Evolutionary conservation across 2,797 vertebrate species (phyloP), one percentile per base, ranked within the genome.

Genomic region (Antennarius maculatus): DNA sequence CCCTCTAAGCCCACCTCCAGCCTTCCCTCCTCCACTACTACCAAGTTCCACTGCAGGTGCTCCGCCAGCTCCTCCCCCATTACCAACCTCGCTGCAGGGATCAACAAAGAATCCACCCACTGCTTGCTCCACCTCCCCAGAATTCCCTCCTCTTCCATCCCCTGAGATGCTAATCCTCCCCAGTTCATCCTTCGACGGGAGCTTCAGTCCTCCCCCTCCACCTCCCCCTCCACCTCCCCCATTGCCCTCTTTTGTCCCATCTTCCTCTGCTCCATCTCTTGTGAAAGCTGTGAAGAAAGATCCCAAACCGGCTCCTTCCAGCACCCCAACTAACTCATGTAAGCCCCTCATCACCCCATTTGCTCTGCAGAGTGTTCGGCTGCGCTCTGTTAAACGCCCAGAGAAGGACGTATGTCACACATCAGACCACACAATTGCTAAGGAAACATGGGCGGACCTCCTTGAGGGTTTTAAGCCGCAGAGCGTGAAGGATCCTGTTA

Each of bases 341-440:
- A 92, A 95, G 90, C 97, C 95, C 45, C 89, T 98, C 46, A 94
- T 99, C 76, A 98, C 98, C 39, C 89, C 96, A 0, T 94, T 96
- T 64, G 95, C 93, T 0, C 88, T 99, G 61, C 96, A 96, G 89
- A 97, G 92, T 79, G 94, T 99, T 52, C 97, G 96, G 76, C 88
- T 99, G 72, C 95, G 95, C 74, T 96, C 96, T 0, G 94, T 97
- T 73, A 96, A 88, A 79, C 93, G 87, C 69, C 59, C 56, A 2
- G 86, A 90, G 29, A 88, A 84, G 48, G 61, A 85, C 52, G 58
- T 83, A 16, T 91, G 91, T 14, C 76, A 70, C 31, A 81, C 87
- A 9, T 76, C 61, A 7, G 75, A 87, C 16, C 28, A 60, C 37
- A 78, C 60, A 52, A 68, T 63, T 52, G 66, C 91, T 93, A 92